Base-by-base conservation (phyloP, 1,140 invertebrate genomes). In the Drosophila eugracilis region DNA sequence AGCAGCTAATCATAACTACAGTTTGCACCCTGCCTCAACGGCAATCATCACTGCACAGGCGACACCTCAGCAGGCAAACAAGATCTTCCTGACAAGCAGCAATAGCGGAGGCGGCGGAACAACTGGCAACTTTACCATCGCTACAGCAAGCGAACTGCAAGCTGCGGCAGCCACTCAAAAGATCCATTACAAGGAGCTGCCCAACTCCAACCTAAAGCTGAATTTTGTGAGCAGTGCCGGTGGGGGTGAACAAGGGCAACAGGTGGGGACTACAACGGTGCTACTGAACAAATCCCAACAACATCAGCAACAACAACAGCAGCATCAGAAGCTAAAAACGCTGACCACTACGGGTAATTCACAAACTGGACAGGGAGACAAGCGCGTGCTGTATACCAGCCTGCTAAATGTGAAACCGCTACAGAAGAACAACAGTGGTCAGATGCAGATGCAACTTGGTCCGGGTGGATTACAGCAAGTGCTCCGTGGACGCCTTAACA, bases 1-100 rank as follows among this genome's bases (percentile, higher is more conserved):
- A 22, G 86, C 90, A 3, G 81, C 89, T 12, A 91, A 91, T 53
- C 90, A 91, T 70, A 91, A 91, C 44, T 91, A 91, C 37, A 91
- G 90, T 41, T 53, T 91, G 49, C 86, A 91, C 47, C 86, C 90
- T 4, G 65, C 89, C 10, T 75, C 90, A 4, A 71, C 90, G 28
- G 89, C 89, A 1, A 90, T 90, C 4, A 90, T 91, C 12, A 91
- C 83, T 4, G 78, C 90, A 3, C 77, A 91, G 66, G 62, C 81
- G 19, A 49, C 49, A 1, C 52, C 77, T 1, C 85, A 84, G 49
- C 76, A 79, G 45, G 83, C 78, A 42, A 91, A 91, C 69, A 91
- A 91, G 67, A 89, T 91, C 42, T 90, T 89, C 50, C 59, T 91
- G 1, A 91, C 89, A 36, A 89, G 78, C 72, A 90, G 78, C 69